Conservation (phyloP, 2,888 invertebrate species). For the Microctonus brassicae region DNA sequence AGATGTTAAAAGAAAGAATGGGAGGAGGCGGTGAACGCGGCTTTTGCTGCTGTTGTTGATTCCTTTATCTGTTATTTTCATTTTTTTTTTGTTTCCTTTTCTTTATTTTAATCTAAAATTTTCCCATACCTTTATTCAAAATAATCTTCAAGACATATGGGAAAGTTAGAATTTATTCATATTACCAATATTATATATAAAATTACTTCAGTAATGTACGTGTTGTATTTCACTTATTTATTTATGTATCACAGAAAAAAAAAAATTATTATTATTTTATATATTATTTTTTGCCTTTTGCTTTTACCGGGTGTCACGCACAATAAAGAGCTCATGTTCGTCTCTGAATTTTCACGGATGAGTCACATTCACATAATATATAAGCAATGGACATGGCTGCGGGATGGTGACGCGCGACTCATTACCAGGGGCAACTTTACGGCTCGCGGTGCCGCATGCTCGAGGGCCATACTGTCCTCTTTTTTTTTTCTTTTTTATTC, state of each 20-base stretch:
- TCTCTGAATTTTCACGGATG: conserved; percentile 17
- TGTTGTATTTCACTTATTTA: not conserved
- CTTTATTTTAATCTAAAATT: not conserved
- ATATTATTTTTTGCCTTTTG: conserved; percentile 28
- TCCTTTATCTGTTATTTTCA: not conserved
- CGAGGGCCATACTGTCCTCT: conserved; percentile 51
- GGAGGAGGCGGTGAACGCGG: not conserved
- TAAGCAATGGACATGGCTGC: too few relatives aligned
- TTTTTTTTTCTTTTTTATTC: too few relatives aligned
- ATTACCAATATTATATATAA: not conserved
- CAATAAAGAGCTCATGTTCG: conserved; percentile 30
- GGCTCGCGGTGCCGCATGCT: conserved; percentile 20
- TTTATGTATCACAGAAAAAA: not conserved
- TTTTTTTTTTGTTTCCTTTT: not conserved
- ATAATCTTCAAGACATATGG: too few relatives aligned
- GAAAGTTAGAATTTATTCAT: too few relatives aligned
- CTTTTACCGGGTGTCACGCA: conserved; percentile 22
- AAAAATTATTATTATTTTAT: not conserved
- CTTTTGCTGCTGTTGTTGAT: conserved; percentile 27
- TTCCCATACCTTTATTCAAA: too few relatives aligned
- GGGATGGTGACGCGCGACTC: not conserved
- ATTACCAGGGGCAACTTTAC: not conserved
- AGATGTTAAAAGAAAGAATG: conserved; percentile 20
- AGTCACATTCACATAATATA: not conserved
- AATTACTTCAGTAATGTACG: not conserved